These are phyloP conservation scores for Pangasius macronema DNA, from an alignment of 2,797 vertebrate genomes.

Conservation along the genomic window DNA sequence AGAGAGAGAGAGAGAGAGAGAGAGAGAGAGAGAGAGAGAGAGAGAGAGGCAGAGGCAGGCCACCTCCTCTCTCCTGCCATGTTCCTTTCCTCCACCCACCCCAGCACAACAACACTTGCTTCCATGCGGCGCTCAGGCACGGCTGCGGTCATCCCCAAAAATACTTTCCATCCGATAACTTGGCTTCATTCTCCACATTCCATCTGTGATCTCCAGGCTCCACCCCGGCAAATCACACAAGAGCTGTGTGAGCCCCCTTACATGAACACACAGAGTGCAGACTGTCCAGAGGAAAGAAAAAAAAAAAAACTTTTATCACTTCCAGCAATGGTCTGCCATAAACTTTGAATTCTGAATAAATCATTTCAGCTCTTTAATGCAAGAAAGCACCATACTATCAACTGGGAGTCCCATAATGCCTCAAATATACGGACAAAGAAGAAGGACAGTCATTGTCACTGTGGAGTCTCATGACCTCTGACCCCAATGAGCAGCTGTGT, in stretches of 20 bases:
- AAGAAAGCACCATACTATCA: neutral
- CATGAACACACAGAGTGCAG: constrained; percentile 3
- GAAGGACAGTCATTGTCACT: neutral
- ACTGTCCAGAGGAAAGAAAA: too few relatives aligned
- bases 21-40: constrained; percentile 12
- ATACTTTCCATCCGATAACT: constrained; percentile 32
- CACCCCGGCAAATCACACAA: constrained; percentile 9
- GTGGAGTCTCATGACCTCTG: neutral
- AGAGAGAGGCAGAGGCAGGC: constrained; percentile 34
- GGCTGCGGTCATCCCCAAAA: constrained; percentile 35
- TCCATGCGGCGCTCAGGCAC: constrained; percentile 11
- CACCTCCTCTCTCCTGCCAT: constrained; percentile 72
- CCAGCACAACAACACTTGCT: constrained; percentile 40
- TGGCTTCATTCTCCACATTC: constrained; percentile 23
- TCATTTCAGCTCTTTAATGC: neutral
- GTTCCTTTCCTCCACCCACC: constrained; percentile 66
- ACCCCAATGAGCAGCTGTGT: neutral
- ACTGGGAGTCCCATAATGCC: neutral
- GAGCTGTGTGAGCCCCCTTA: neutral
- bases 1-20: constrained; percentile 49
- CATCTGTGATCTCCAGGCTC: constrained; percentile 23
- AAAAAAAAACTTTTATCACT: neutral
- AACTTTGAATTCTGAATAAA: neutral
- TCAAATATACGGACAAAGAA: neutral
- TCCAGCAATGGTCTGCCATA: neutral